Evolutionary conservation across 1,140 invertebrate genomes (phyloP).

Genomic region (Ylistrum balloti): DNA sequence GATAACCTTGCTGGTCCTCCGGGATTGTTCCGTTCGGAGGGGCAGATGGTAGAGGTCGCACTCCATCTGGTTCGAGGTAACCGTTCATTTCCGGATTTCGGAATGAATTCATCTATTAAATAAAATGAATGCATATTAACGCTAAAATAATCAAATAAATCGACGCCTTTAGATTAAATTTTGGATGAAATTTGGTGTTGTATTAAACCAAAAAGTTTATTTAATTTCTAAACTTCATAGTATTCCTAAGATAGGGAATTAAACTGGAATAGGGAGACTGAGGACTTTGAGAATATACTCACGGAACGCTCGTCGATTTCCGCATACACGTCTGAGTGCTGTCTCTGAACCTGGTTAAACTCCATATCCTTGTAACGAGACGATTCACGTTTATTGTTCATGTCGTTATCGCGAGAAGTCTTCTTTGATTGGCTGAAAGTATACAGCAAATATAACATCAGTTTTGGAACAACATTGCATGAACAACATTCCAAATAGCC

Average conservation of each 20-base stretch:
- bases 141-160: no score
- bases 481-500: no score
- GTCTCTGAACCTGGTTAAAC: neutral
- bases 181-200: no score
- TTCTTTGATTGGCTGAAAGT: constrained; percentile 31
- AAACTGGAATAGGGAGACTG: no score
- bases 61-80: neutral
- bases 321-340: neutral
- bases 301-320: constrained; percentile 14
- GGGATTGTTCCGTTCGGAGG: neutral
- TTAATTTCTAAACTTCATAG: no score
- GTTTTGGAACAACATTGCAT: no score
- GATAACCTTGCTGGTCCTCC: neutral
- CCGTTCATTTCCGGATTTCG: neutral
- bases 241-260: no score
- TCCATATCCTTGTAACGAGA: constrained; percentile 21
- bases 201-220: no score
- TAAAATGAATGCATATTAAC: neutral
- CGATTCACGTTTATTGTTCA: constrained; percentile 7
- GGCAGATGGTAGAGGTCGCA: neutral
- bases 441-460: neutral
- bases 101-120: neutral
- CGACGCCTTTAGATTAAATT: no score
- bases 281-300: no score
- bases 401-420: neutral